Evolutionary conservation across 30 jellyfish, hydroid and myxozoan genomes (phyloP).

Genomic region (Cassiopea xamachana): DNA sequence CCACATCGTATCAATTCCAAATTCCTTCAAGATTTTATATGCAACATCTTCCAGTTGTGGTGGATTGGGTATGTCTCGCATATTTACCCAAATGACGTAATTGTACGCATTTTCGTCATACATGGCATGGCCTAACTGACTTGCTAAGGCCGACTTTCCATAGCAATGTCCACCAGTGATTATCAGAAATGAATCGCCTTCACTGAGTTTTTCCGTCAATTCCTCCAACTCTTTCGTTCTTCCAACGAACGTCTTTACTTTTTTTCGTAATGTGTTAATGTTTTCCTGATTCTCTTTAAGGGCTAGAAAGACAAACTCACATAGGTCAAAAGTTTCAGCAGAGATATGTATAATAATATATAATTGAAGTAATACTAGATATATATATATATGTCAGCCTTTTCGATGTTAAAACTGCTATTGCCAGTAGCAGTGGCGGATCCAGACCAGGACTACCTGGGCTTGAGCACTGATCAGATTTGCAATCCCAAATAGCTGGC

Average conservation of each 20-base stretch:
- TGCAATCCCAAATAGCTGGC: too few species aligned
- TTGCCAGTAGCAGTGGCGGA: too few species aligned
- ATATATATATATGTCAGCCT: background rate
- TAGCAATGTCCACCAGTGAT: constrained; percentile 40
- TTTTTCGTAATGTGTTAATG: background rate
- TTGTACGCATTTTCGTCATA: constrained; percentile 6
- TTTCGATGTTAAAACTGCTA: background rate
- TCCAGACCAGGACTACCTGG: too few species aligned
- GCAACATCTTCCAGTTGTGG: constrained; percentile 10
- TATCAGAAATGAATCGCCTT: background rate
- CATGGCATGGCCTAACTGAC: constrained; percentile 24
- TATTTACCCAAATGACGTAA: constrained; percentile 27
- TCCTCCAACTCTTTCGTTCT: background rate
- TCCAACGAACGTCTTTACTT: background rate
- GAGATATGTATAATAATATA: background rate
- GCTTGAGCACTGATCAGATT: too few species aligned
- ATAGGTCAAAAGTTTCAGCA: background rate
- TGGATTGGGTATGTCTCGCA: constrained; percentile 8
- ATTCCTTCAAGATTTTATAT: constrained; percentile 11
- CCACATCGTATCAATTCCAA: constrained; percentile 10
- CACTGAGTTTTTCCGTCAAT: background rate
- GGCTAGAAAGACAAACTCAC: background rate
- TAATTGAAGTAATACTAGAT: background rate
- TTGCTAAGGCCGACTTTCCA: constrained; percentile 34
- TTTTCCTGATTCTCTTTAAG: constrained; percentile 33